Evolutionary conservation across 2,113 vertebrate genomes (phyloP), one percentile per base, ranked within the genome.

Genomic region (Oplegnathus fasciatus): DNA sequence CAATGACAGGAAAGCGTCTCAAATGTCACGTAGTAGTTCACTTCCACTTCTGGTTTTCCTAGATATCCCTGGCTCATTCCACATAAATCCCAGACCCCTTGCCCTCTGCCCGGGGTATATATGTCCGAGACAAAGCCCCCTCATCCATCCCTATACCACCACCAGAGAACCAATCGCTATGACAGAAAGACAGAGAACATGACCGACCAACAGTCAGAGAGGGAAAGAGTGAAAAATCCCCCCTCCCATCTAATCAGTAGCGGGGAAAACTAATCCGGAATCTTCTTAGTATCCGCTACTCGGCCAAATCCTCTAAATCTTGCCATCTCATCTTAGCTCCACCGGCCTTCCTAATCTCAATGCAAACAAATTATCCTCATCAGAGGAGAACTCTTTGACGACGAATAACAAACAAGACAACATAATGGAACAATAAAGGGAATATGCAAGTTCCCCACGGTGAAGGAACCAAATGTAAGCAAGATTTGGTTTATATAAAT

Each of bases 241-340:
- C 87, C 87, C 80, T 66, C 83, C 84, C 46, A 88, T 93, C 93
- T 95, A 94, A 95, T 95, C 94, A 93, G 91, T 82, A 84, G 91
- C 46, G 46, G 88, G 89, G 83, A 89, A 95, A 94, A 94, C 93
- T 94, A 95, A 95, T 95, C 93, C 83, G 75, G 88, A 94, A 94
- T 94, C 92, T 94, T 94, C 93, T 94, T 94, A 94, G 93, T 94
- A 95, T 92, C 87, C 86, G 61, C 92, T 85, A 90, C 92, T 94
- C 82, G 72, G 93, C 89, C 89, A 94, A 94, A 95, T 95, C 93
- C 94, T 89, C 90, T 92, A 94, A 95, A 95, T 95, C 94, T 95
- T 94, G 94, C 94, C 94, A 94, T 95, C 93, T 95, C 93, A 93
- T 95, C 91, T 95, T 94, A 93, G 87, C 92, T 94, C 92, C 91